Evolutionary conservation across 2,888 invertebrate species (phyloP).

Genomic region (Luperina nickerlii): DNA sequence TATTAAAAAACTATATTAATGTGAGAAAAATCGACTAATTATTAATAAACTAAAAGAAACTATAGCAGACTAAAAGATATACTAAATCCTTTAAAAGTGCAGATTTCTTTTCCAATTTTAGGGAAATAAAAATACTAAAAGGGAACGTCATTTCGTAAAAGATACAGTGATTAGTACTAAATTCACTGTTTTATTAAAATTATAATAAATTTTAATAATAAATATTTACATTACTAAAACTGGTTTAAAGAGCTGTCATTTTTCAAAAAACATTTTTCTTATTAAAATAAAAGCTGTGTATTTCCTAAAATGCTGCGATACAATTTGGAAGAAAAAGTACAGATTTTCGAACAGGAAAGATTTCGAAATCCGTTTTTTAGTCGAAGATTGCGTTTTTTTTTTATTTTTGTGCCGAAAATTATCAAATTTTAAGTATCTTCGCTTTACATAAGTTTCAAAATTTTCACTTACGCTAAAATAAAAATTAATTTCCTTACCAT

Average conservation of each 20-base stretch:
- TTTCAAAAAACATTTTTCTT: constrained; percentile 17
- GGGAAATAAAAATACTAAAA: constrained; percentile 34
- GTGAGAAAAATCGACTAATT: constrained; percentile 73
- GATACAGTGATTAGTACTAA: constrained; percentile 60
- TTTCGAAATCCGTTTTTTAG: constrained; percentile 46
- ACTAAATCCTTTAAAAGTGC: constrained; percentile 42
- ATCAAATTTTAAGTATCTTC: constrained; percentile 73
- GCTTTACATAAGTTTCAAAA: constrained; percentile 64
- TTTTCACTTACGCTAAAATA: constrained; percentile 63
- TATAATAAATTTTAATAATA: constrained; percentile 57
- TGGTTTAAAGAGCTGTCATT: constrained; percentile 58
- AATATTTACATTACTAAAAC: constrained; percentile 70
- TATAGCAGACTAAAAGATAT: constrained; percentile 51
- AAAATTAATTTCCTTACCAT: constrained; percentile 71
- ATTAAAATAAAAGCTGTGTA: constrained; percentile 44
- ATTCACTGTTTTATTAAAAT: constrained; percentile 62
- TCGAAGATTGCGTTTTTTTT: constrained; percentile 30
- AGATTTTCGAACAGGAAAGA: constrained; percentile 33
- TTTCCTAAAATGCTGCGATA: constrained; percentile 46
- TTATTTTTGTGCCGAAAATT: constrained; percentile 43
- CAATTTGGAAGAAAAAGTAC: constrained; percentile 40
- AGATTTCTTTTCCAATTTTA: constrained; percentile 40
- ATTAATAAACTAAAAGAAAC: constrained; percentile 52
- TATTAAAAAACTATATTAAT: constrained; percentile 83
- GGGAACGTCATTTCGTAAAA: constrained; percentile 39